Evolutionary conservation across 1,140 invertebrate species (phyloP).

Genomic region (Oedothorax gibbosus): DNA sequence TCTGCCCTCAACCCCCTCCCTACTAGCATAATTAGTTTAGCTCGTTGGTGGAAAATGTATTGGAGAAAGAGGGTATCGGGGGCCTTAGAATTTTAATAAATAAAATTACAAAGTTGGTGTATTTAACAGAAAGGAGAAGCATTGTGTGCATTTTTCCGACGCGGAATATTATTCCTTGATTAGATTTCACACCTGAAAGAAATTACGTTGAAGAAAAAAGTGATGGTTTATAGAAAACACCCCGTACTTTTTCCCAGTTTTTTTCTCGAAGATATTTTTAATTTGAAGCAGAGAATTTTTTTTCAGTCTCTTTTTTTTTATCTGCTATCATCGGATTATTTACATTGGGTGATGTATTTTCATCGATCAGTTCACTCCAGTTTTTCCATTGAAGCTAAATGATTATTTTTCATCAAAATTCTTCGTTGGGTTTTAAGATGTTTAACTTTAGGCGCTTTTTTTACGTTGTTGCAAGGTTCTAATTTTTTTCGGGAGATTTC

Average conservation of each 20-base stretch:
- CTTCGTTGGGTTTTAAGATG: no score
- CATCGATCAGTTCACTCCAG: not conserved
- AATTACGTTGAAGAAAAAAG: not conserved
- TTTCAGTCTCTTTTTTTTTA: conserved; percentile 18
- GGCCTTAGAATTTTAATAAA: conserved; percentile 36
- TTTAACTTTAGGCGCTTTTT: no score
- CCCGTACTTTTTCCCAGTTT: not conserved
- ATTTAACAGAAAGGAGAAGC: not conserved
- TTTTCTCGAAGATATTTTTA: not conserved
- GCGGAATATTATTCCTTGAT: conserved; percentile 51
- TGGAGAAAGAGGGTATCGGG: not conserved
- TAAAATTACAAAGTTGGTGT: conserved; percentile 1
- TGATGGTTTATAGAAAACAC: not conserved
- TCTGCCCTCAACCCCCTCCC: not conserved
- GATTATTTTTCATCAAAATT: no score
- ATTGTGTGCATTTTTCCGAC: conserved; percentile 4
- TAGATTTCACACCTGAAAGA: conserved; percentile 50
- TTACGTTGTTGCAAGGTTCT: no score
- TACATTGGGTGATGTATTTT: conserved; percentile 22
- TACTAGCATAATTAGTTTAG: conserved; percentile 47
- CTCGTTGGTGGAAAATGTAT: conserved; percentile 8
- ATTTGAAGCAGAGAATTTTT: conserved; percentile 3
- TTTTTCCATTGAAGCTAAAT: not conserved
- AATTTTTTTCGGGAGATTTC: not conserved
- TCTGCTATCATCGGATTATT: conserved; percentile 33